Base-by-base conservation (phyloP, 2,113 vertebrate genomes). In the Andinoacara biseriatus region DNA sequence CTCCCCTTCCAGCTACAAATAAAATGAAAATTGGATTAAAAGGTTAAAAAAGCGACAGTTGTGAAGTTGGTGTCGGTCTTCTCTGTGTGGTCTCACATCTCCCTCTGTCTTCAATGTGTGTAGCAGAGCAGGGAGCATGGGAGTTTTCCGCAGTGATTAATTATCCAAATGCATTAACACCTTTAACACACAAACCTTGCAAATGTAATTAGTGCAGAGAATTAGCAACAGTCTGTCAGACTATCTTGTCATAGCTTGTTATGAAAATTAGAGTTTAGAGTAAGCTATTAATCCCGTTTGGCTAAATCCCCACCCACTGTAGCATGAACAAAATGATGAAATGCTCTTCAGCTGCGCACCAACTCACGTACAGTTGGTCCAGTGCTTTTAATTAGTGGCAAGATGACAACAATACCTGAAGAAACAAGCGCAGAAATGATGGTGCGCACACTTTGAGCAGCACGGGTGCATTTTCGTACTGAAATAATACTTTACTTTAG, bases 161-260 rank as follows among this genome's bases (percentile, higher is more conserved):
- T 92, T 87, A 87, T 56, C 58, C 85, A 76, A 84, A 88, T 60
- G 63, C 54, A 74, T 88, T 65, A 91, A 89, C 89, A 90, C 90
- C 78, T 87, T 89, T 78, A 83, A 86, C 83, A 85, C 57, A 20
- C 63, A 62, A 74, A 56, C 75, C 43, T 72, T 17, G 74, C 38
- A 78, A 86, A 89, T 89, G 86, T 89, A 90, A 92, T 93, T 90
- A 92, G 86, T 69, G 74, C 35, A 5, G 85, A 74, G 81, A 90
- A 90, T 90, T 87, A 87, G 62, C 59, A 84, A 49, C 58, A 80
- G 87, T 85, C 52, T 35, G 20, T 83, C 76, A 84, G 89, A 87
- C 87, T 83, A 89, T 84, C 86, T 83, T 88, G 90, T 92, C 86
- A 83, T 49, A 84, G 82, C 86, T 82, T 74, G 84, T 90, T 88